Evolutionary conservation across 1,140 invertebrate species (phyloP).

Genomic region (Ctenoplectra terminalis): DNA sequence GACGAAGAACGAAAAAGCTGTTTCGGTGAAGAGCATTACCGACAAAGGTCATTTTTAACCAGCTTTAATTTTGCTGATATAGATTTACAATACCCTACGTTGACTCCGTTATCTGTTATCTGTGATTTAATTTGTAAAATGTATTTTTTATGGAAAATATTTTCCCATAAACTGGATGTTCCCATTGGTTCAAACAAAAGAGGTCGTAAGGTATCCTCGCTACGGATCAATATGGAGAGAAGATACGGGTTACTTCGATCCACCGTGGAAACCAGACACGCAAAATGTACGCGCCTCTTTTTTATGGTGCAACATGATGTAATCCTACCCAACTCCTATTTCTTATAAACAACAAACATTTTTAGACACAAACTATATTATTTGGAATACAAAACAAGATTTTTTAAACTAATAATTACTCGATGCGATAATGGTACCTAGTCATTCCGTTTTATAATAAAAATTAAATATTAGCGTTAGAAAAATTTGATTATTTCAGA

Average conservation of each 20-base stretch:
- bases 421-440: background rate
- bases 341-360: background rate
- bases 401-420: background rate
- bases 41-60: background rate
- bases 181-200: constrained; percentile 34
- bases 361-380: background rate
- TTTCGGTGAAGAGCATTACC: background rate
- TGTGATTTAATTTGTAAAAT: background rate
- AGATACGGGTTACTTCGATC: constrained; percentile 10
- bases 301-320: background rate
- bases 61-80: background rate
- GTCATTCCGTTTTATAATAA: background rate
- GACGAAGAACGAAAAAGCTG: background rate
- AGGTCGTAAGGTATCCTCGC: constrained; percentile 37
- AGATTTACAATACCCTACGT: background rate
- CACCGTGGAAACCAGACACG: constrained; percentile 6
- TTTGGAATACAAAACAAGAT: too few species aligned
- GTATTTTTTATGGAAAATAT: background rate
- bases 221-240: constrained; percentile 37
- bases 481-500: background rate
- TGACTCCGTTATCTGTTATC: background rate
- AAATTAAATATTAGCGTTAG: background rate
- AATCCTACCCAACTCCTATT: background rate
- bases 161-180: constrained; percentile 13
- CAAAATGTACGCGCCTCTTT: background rate